A percentile compares a stretch with the other conserved stretches of the same genome.
These are phyloP conservation scores for Centropus bengalensis DNA, from an alignment of 2,113 vertebrate genomes.

Conservation along the genomic window DNA sequence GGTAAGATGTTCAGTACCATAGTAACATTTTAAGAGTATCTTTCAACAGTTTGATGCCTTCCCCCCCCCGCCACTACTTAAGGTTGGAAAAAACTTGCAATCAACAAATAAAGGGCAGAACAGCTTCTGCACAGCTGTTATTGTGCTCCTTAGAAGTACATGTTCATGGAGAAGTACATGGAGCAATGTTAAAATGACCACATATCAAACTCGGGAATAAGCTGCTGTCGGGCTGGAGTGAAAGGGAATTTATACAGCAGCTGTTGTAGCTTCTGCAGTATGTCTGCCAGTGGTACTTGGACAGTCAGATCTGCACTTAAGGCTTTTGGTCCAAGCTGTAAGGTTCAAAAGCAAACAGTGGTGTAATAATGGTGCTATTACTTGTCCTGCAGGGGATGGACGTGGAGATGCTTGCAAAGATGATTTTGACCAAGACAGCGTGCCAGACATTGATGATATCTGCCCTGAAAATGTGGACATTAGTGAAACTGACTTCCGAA, in stretches of 20 bases:
- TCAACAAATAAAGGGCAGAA: background rate
- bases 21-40: background rate
- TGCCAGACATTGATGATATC: conserved; percentile 93
- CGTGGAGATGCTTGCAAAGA: conserved; percentile 95
- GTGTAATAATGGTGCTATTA: background rate
- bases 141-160: background rate
- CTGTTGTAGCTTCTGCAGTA: background rate
- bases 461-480: conserved; percentile 97
- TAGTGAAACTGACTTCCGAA: conserved; percentile 96
- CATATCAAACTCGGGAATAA: background rate
- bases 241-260: background rate
- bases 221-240: background rate
- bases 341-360: background rate
- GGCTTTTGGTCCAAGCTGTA: background rate
- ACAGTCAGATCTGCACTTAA: background rate
- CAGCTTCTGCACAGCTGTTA: background rate
- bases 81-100: background rate
- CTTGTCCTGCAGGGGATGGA: conserved; percentile 84
- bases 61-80: too few species aligned
- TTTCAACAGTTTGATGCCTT: background rate
- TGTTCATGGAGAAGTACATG: too few species aligned
- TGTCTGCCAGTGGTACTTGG: background rate
- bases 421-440: conserved; percentile 94
- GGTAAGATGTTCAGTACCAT: conserved; percentile 71
- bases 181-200: background rate